Conservation (phyloP, 1,140 invertebrate genomes). For the Melanaphis sacchari region DNA sequence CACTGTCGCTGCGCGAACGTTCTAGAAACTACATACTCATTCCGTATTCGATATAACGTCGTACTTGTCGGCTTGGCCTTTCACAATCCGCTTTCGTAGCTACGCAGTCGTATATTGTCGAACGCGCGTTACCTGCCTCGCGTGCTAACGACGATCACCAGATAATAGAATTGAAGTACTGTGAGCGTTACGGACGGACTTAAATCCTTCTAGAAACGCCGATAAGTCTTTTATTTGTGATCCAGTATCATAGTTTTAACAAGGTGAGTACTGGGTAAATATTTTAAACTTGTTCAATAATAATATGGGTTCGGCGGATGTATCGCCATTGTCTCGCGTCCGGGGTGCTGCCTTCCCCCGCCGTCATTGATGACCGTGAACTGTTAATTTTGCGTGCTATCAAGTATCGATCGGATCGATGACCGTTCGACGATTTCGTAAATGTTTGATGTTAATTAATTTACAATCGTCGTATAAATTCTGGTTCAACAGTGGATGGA, state of each 20-base stretch:
- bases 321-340: slow-evolving; percentile 29
- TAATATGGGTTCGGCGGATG: neutral
- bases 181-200: too few species aligned
- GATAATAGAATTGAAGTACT: neutral
- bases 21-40: slow-evolving; percentile 27
- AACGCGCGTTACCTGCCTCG: neutral
- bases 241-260: neutral
- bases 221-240: neutral
- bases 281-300: too few species aligned
- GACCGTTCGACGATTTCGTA: too few species aligned
- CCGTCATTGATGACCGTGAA: neutral
- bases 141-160: neutral
- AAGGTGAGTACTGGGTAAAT: neutral
- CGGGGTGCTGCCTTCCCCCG: neutral
- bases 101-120: neutral
- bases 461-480: neutral
- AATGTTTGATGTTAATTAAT: too few species aligned
- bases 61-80: neutral
- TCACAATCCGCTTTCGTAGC: neutral
- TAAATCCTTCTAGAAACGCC: neutral
- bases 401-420: neutral
- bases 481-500: too few species aligned
- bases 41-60: slow-evolving; percentile 34
- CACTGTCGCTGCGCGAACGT: slow-evolving; percentile 27
- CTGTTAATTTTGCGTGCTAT: neutral